Percentiles rank a stretch among this genome's conserved stretches.
Evolutionary conservation across 2,888 invertebrate species (phyloP).

Genomic region (Xiphydria camelus): DNA sequence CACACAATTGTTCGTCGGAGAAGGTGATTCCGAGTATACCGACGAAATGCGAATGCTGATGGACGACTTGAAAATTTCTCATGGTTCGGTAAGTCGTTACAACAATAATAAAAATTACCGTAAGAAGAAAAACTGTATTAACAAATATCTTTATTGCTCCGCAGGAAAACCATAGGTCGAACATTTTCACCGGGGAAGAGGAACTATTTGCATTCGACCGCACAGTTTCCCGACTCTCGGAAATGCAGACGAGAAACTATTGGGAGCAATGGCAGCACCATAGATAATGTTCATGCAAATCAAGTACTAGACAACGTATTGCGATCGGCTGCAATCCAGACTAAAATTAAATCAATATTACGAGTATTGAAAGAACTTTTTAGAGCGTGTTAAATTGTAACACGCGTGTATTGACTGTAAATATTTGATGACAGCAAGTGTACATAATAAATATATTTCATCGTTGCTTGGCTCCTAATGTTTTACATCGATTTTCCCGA

Average conservation of each 20-base stretch:
- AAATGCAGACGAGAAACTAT: constrained; percentile 96
- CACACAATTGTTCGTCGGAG: constrained; percentile 72
- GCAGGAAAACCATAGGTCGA: constrained; percentile 78
- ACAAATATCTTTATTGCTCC: constrained; percentile 12
- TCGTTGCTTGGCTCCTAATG: no score
- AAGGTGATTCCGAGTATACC: constrained; percentile 61
- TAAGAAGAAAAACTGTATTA: background rate
- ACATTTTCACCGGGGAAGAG: constrained; percentile 96
- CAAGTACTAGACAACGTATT: constrained; percentile 24
- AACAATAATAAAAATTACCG: no score
- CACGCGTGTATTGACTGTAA: no score
- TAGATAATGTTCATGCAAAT: constrained; percentile 34
- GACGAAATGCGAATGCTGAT: constrained; percentile 87
- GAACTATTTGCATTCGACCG: constrained; percentile 97
- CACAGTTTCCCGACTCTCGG: constrained; percentile 87
- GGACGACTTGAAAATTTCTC: constrained; percentile 90
- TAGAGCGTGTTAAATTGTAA: no score
- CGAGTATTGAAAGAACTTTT: no score
- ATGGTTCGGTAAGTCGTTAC: constrained; percentile 68
- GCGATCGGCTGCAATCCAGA: no score
- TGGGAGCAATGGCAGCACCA: constrained; percentile 79
- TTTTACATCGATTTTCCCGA: no score
- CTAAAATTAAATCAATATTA: no score
- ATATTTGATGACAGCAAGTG: no score
- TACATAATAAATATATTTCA: no score